phyloP scores from a whole-genome alignment of 2,797 vertebrate species.

The Gymnoscopelus microlampas region DNA sequence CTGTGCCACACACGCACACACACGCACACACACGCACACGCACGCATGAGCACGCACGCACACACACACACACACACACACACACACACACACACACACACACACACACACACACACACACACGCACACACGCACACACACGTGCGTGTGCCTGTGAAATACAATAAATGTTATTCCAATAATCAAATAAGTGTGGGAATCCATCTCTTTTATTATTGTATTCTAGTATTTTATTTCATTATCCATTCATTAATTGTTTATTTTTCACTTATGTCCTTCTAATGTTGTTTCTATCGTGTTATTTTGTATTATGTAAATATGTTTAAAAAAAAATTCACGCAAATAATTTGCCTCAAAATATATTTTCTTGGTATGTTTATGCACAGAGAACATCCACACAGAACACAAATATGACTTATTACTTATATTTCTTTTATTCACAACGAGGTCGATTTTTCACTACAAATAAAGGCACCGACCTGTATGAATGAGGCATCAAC shows the following conservation, averaged over 20 bases:
- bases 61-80: conserved; percentile 19
- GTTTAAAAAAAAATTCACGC: no score
- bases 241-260: no score
- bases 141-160: background rate
- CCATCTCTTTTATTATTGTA: conserved; percentile 8
- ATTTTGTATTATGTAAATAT: background rate
- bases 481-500: no score
- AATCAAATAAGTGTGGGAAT: background rate
- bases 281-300: background rate
- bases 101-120: conserved; percentile 6
- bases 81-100: background rate
- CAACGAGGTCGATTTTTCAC: no score
- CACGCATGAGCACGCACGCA: conserved; percentile 5
- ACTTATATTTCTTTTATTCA: no score
- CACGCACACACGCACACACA: conserved; percentile 20
- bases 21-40: conserved; percentile 16
- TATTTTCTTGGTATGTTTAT: no score
- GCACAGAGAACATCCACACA: no score
- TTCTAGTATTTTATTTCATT: background rate
- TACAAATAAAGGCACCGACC: no score
- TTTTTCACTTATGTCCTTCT: background rate
- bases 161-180: conserved; percentile 9
- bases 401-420: no score
- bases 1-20: conserved; percentile 35
- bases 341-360: no score